Base-by-base conservation (phyloP, 64 coral and sea anemone species). In the Platygyra sinensis region DNA sequence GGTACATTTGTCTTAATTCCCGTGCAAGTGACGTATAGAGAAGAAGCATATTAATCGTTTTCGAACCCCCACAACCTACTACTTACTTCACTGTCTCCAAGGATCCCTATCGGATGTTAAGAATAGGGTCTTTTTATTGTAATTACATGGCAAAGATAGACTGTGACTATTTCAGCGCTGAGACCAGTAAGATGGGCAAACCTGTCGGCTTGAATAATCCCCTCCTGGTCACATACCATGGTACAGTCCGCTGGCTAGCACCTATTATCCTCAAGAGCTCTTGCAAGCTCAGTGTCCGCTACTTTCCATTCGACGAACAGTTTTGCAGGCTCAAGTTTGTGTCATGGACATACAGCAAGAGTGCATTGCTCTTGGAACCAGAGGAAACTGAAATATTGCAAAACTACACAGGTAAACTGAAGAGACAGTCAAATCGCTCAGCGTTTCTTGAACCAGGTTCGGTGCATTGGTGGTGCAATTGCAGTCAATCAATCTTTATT, bases 261-360 rank as follows among this genome's bases (percentile, higher is more conserved):
- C 96, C 96, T 13, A 59, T 94, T 24, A 91, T 98, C 46, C 87
- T 98, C 51, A 91, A 90, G n/a, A 94, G 96, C 36, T 88, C 90
- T 13, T 98, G 96, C 82, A 98, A 93, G 52, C 77, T 95, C 20
- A 90, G 87, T 52, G 96, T 98, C 12, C 83, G 94, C 15, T 95
- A 95, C 74, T 98, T 95, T 64, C 96, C 96, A 11, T 98, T 98
- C 82, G 96, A 98, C 76, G 93, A 98, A 27, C 96, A 98, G 82
- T 93, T 87, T 22, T 98, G 96, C 74, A 90, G 72, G 16, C 87
- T 98, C 65, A 94, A 94, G 59, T 95, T 98, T 52, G 77, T 87
- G 18, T 95, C 96, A 20, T 98, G 93, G 96, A 98, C 93, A 13
- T 93, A 94, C 62, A 88, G 90, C 33, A 80, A 63, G 2, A 85